Conservation (phyloP, 2,797 vertebrate genomes). For the Ctenosaura bakeri region DNA sequence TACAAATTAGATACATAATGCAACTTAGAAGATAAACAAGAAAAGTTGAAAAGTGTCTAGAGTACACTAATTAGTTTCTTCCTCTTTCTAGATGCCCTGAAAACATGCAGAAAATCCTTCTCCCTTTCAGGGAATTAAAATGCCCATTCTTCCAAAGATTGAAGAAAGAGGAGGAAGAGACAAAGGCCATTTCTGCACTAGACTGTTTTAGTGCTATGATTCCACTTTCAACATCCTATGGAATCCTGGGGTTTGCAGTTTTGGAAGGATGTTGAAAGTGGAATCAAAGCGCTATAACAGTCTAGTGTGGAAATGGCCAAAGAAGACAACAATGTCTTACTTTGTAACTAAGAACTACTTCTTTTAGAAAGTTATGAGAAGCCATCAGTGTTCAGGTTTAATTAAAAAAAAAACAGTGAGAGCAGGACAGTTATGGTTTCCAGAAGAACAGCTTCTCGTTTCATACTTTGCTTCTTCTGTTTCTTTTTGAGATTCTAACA, state of each 20-base stretch:
- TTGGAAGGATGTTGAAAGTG: too few species aligned
- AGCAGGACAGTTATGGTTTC: not conserved
- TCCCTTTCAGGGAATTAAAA: not conserved
- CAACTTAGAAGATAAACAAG: not conserved
- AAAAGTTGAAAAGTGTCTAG: not conserved
- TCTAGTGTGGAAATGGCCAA: not conserved
- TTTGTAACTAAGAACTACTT: not conserved
- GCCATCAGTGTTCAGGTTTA: not conserved
- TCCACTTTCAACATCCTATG: too few species aligned
- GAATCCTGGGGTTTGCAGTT: too few species aligned
- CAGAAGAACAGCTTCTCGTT: conserved; percentile 7
- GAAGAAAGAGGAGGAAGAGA: not conserved
- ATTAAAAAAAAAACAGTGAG: not conserved
- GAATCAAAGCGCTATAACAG: too few species aligned
- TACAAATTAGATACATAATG: not conserved
- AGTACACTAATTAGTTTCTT: not conserved
- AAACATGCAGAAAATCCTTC: not conserved
- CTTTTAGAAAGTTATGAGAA: not conserved
- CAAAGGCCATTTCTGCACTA: too few species aligned
- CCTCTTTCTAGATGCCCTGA: not conserved
- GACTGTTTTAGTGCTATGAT: too few species aligned
- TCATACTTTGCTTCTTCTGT: not conserved
- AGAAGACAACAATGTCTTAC: not conserved
- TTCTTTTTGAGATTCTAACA: conserved; percentile 19
- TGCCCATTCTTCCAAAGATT: not conserved